Conservation (phyloP, 92 coral and sea anemone species). For the Actinernus sp. region DNA sequence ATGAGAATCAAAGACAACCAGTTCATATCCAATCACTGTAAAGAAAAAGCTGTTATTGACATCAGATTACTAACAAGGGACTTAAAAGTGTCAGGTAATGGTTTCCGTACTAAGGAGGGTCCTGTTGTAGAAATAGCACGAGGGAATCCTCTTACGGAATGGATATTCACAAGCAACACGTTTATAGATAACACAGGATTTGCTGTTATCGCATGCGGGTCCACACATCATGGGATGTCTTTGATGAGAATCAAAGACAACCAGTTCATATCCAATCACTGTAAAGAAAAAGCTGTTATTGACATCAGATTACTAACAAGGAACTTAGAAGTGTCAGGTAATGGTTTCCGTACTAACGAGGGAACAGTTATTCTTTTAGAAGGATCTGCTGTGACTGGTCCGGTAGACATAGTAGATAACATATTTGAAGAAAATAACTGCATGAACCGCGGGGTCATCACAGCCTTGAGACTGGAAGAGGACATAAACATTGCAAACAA, state of each 20-base stretch:
- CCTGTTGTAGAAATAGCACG: slow-evolving; percentile 7
- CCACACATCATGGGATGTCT: not conserved
- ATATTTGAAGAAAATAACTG: slow-evolving; percentile 30
- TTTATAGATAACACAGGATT: slow-evolving; percentile 32
- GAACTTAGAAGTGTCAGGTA: slow-evolving; percentile 1
- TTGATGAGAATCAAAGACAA: slow-evolving; percentile 11
- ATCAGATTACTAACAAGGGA: not conserved
- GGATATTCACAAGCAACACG: slow-evolving; percentile 24
- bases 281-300: slow-evolving; percentile 30
- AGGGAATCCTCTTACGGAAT: not conserved
- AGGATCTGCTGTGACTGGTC: slow-evolving; percentile 6
- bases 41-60: slow-evolving; percentile 23
- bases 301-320: not conserved
- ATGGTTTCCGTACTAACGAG: slow-evolving; percentile 22
- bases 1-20: slow-evolving; percentile 11
- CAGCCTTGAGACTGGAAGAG: slow-evolving; percentile 26
- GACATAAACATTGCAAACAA: slow-evolving; percentile 24
- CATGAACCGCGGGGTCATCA: slow-evolving; percentile 22
- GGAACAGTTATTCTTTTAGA: slow-evolving; percentile 24
- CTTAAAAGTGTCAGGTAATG: slow-evolving; percentile 10
- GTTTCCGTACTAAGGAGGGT: slow-evolving; percentile 29
- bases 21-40: slow-evolving; percentile 35
- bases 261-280: slow-evolving; percentile 27
- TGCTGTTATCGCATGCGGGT: slow-evolving; percentile 3
- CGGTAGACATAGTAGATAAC: slow-evolving; percentile 22